Evolutionary conservation across 2,113 vertebrate genomes (phyloP).

Genomic region (Gila orcuttii): DNA sequence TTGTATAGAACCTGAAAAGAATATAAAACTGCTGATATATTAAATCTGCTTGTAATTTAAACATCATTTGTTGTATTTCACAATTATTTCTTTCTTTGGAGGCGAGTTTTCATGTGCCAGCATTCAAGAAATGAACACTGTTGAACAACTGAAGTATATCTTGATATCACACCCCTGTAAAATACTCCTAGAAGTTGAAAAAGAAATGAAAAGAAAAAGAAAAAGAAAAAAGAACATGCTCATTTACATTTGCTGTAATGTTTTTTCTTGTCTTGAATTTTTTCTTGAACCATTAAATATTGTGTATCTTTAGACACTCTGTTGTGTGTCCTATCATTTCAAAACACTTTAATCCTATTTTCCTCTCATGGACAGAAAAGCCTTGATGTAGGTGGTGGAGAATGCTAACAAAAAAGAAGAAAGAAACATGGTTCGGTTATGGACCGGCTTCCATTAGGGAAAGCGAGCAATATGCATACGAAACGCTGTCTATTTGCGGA

Average conservation of each 20-base stretch:
- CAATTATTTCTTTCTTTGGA: slow-evolving; percentile 77
- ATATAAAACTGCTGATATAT: slow-evolving; percentile 84
- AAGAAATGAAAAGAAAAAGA: neutral
- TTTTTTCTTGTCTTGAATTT: slow-evolving; percentile 81
- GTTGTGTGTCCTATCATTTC: slow-evolving; percentile 42
- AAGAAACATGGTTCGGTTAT: slow-evolving; percentile 12
- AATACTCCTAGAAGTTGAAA: slow-evolving; percentile 73
- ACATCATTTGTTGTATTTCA: slow-evolving; percentile 78
- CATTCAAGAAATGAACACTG: slow-evolving; percentile 73
- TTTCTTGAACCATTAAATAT: slow-evolving; percentile 83
- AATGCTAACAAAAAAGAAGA: slow-evolving; percentile 31
- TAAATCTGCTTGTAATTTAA: slow-evolving; percentile 89
- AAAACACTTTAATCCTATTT: slow-evolving; percentile 26
- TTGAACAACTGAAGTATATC: slow-evolving; percentile 81
- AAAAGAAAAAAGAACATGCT: slow-evolving; percentile 78
- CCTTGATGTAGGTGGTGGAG: slow-evolving; percentile 27
- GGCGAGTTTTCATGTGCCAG: slow-evolving; percentile 81
- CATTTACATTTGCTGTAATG: slow-evolving; percentile 74
- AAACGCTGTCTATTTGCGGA: slow-evolving; percentile 8
- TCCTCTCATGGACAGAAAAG: slow-evolving; percentile 4
- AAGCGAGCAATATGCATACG: neutral
- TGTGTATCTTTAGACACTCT: slow-evolving; percentile 65
- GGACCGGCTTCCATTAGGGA: slow-evolving; percentile 36
- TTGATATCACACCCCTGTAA: slow-evolving; percentile 84
- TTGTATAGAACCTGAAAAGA: slow-evolving; percentile 74